Evolutionary conservation across 2,113 vertebrate genomes (phyloP), one percentile per base, ranked within the genome.

Genomic region (Guaruba guarouba): DNA sequence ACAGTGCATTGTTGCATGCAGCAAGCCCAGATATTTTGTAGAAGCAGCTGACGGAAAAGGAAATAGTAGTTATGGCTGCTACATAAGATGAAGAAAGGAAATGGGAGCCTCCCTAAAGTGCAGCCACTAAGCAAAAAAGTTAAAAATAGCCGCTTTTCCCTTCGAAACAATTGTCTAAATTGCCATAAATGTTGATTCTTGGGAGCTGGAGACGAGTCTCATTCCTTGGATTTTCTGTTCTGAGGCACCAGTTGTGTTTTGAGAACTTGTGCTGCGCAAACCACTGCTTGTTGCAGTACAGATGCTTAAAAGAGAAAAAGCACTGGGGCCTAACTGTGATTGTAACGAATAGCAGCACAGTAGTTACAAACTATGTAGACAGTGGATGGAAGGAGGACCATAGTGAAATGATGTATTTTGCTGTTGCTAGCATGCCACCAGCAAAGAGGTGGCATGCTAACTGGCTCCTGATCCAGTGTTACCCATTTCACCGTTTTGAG

Each of bases 51-150:
- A 94, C 22, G 82, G 70, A 82, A 92, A 93, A 93, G 92, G 95
- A 95, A 94, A 81, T 81, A 67, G 82, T 91, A 96, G 64, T 82
- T 96, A 91, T 0, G 17, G 70, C 84, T 51, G 64, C 86, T 91
- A n/a, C 43, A 5, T 69, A 88, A 96, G 82, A 64, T 37, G 79
- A 92, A 75, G 88, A 96, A 86, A 95, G 96, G 96, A 96, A 97
- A 88, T n/a, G 93, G 95, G 96, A 96, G 69, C 76, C 92, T 97
- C 96, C 96, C 95, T 94, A 66, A 78, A 93, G 68, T 62, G 69
- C 80, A 84, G 76, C 86, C 76, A 73, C 88, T 92, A 79, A 79
- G 88, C 75, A 93, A 71, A 68, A 68, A 66, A 78, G 82, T 88
- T 96, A 88, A 96, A 96, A 95, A 97, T 97, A 97, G 83, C 88